Conservation (phyloP, 1,140 invertebrate species). For the Vanessa tameamea region DNA sequence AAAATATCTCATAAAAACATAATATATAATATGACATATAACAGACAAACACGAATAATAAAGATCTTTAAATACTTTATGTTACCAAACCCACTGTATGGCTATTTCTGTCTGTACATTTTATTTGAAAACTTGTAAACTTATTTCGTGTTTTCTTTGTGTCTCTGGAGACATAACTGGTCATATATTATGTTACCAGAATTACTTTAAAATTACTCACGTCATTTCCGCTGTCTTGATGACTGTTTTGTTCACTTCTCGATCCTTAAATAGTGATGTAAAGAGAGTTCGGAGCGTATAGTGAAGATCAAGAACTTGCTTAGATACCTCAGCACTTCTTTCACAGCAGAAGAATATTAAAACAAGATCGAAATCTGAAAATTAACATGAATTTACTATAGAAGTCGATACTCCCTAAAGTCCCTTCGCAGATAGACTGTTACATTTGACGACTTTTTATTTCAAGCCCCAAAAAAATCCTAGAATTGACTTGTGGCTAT, state of each 20-base stretch:
- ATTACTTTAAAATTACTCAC: constrained; percentile 42
- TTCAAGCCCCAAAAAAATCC: no score
- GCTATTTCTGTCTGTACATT: no score
- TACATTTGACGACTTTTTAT: no score
- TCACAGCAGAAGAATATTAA: constrained; percentile 58
- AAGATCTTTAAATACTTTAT: no score
- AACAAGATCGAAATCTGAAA: constrained; percentile 57
- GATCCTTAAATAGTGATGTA: constrained; percentile 51
- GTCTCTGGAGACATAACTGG: no score
- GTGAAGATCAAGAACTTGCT: constrained; percentile 64
- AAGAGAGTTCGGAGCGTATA: constrained; percentile 56
- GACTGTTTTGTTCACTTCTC: constrained; percentile 39
- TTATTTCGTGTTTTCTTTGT: no score
- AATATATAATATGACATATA: no score
- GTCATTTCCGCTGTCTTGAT: constrained; percentile 36
- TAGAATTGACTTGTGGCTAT: no score
- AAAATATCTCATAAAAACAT: no score
- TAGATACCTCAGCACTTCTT: constrained; percentile 54
- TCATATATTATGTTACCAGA: background rate
- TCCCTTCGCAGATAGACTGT: background rate
- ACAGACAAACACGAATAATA: no score
- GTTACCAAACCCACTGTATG: no score
- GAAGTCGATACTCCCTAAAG: background rate
- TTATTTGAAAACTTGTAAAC: no score
- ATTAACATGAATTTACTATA: background rate